Evolutionary conservation across 2,888 invertebrate genomes (phyloP), one percentile per base, ranked within the genome.

Genomic region (Dioctria linearis): DNA sequence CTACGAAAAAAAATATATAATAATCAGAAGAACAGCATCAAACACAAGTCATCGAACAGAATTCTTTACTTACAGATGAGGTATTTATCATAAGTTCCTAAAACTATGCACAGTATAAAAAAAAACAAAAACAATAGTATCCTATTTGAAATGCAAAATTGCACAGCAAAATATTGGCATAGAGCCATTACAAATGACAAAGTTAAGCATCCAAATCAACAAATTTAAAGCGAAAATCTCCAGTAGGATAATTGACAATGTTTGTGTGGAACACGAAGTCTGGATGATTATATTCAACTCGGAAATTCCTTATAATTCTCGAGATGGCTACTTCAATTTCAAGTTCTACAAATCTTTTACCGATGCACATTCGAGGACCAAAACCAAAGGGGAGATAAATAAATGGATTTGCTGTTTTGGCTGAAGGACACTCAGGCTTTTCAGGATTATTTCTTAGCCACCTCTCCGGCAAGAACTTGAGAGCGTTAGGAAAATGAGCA

Each of bases 331-430:
- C 88, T 86, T 92, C 92, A 82, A 94, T 90, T 86, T 94, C 94
- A 84, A 95, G 88, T 85, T 94, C 93, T 0, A 95, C 94, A 83
- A 95, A 92, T 85, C 95, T 90, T 85, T 92, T 90, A 4, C 95
- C 95, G 80, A 94, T 91, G 85, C 94, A 94, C 82, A 91, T 91
- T 80, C 94, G 84, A 3, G 87, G 85, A 0, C 87, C 87, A 75
- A 87, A 86, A 0, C 87, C 87, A 65, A 87, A 87, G 0, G 87
- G 87, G 42, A 87, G 13, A 82, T 85, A 86, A 3, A 85, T 80
- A 82, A 87, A 87, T 0, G 86, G 86, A 83, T 86, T 85, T 9
- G 82, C 81, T 75, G 81, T 80, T 54, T 80, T 83, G 5, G 81
- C 85, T 11, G 84, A 83, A 3, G 84, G 78, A 3, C 82, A 83